Evolutionary conservation across 2,113 vertebrate species (phyloP).

Genomic region (Barbus barbus): DNA sequence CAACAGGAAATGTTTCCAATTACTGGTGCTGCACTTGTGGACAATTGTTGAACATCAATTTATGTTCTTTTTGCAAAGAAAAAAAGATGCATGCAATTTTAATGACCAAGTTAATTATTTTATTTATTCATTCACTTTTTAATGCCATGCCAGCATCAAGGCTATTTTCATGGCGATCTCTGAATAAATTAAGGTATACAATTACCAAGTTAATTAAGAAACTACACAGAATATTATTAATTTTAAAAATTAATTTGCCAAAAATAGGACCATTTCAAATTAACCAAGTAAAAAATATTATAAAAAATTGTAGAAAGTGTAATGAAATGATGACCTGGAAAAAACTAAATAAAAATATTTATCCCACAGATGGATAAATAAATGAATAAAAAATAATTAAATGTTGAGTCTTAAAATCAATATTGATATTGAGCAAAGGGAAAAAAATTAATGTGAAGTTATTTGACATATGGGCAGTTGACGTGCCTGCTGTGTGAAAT

Average conservation of each 20-base stretch:
- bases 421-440: neutral
- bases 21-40: neutral
- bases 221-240: neutral
- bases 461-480: too few species aligned
- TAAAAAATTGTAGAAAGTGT: too few species aligned
- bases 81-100: neutral
- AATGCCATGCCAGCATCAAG: too few species aligned
- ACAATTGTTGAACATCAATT: neutral
- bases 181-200: too few species aligned
- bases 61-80: too few species aligned
- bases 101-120: neutral
- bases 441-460: too few species aligned
- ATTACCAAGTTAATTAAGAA: neutral
- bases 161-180: too few species aligned
- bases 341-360: too few species aligned
- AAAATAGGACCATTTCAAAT: neutral
- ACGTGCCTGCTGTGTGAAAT: too few species aligned
- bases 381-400: neutral
- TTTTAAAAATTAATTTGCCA: neutral
- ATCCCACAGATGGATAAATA: too few species aligned
- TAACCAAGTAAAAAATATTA: neutral
- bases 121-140: too few species aligned
- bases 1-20: constrained; percentile 10
- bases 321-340: too few species aligned
- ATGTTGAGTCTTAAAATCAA: neutral